phyloP scores from a whole-genome alignment of 2,888 invertebrate species.

The Campopleginae sp. region DNA sequence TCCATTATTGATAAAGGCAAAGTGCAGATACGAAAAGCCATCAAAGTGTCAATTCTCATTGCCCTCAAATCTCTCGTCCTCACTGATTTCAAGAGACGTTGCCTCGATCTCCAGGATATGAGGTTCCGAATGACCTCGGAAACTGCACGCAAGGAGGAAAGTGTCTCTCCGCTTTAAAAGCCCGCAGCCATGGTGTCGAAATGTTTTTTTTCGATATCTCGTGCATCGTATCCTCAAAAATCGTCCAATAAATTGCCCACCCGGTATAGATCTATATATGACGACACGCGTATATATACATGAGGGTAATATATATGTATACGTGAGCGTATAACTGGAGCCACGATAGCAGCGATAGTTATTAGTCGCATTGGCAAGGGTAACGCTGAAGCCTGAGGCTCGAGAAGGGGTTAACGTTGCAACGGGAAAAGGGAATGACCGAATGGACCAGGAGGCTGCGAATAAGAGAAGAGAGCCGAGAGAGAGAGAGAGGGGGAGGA shows the following conservation, averaged over 20 bases:
- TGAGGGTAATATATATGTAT: not conserved
- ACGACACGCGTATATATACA: not conserved
- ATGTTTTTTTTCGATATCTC: constrained; percentile 3
- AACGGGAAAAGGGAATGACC: constrained; percentile 23
- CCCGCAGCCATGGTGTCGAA: constrained; percentile 4
- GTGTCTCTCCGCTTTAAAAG: constrained; percentile 11
- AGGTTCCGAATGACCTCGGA: not conserved
- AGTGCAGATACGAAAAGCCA: not conserved
- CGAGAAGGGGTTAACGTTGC: constrained; percentile 66
- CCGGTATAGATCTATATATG: not conserved
- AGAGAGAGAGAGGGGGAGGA: constrained; percentile 29
- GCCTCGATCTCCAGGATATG: no score
- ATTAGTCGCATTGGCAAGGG: constrained; percentile 76
- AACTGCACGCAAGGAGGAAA: not conserved
- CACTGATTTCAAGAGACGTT: no score
- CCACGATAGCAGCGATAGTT: constrained; percentile 73
- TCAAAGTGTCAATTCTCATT: not conserved
- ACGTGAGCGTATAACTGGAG: constrained; percentile 60
- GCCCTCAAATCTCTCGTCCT: not conserved
- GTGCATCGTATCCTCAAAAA: not conserved
- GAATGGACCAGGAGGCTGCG: constrained; percentile 56
- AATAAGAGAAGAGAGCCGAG: constrained; percentile 40
- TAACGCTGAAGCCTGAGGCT: constrained; percentile 61
- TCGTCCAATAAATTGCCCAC: not conserved
- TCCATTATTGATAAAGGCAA: not conserved